These are phyloP conservation scores for Aspidiotus rigidus DNA, from an alignment of 2,888 invertebrate genomes.

Conservation along the genomic window DNA sequence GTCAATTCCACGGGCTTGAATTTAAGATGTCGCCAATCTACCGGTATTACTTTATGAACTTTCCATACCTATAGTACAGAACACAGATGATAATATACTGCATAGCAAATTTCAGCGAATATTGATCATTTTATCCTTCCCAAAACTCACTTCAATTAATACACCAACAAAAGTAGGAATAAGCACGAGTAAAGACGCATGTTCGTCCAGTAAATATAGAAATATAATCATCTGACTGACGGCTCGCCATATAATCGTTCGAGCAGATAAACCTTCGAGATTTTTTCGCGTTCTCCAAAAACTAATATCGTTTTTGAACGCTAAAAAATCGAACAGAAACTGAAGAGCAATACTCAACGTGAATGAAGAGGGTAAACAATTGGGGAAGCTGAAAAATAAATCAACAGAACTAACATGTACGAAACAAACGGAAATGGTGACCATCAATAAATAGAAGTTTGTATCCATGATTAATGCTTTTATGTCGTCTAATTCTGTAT, in stretches of 20 bases:
- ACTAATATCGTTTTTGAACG: slow-evolving; percentile 93
- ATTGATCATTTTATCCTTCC: too few species aligned
- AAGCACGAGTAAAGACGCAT: slow-evolving; percentile 79
- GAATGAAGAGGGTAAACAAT: not conserved
- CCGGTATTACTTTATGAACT: slow-evolving; percentile 68
- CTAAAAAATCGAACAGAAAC: slow-evolving; percentile 90
- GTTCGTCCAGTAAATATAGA: slow-evolving; percentile 82
- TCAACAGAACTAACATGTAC: slow-evolving; percentile 67
- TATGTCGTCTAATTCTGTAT: slow-evolving; percentile 91
- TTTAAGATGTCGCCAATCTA: slow-evolving; percentile 44
- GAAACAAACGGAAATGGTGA: slow-evolving; percentile 82
- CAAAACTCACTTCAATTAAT: slow-evolving; percentile 66
- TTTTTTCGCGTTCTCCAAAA: slow-evolving; percentile 84
- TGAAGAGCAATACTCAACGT: slow-evolving; percentile 46
- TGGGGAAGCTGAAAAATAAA: not conserved
- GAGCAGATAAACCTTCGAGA: slow-evolving; percentile 79
- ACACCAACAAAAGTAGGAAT: slow-evolving; percentile 78
- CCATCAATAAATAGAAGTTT: slow-evolving; percentile 78
- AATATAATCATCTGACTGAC: slow-evolving; percentile 87
- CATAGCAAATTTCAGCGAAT: too few species aligned
- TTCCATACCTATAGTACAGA: slow-evolving; percentile 70
- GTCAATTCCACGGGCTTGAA: slow-evolving; percentile 41
- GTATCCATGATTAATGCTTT: slow-evolving; percentile 95
- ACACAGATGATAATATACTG: not conserved
- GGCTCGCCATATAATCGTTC: slow-evolving; percentile 86